Conservation (phyloP, 2,797 vertebrate species). For the Syncerus caffer region DNA sequence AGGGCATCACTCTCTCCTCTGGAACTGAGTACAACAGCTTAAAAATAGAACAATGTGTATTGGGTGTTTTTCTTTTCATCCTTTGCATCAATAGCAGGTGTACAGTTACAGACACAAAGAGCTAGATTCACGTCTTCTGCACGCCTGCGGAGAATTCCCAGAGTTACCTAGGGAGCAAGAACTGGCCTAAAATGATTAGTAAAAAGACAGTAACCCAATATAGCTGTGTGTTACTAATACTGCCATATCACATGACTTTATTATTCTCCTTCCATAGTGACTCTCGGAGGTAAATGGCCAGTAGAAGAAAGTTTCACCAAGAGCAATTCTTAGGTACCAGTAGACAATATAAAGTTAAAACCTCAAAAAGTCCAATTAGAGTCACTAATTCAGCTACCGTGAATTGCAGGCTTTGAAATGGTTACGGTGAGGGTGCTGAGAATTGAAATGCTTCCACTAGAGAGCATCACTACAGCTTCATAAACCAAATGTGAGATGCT, state of each 20-base stretch:
- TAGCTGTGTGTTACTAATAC: background rate
- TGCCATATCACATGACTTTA: background rate
- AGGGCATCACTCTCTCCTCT: constrained; percentile 21
- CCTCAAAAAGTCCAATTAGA: background rate
- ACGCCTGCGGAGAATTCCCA: constrained; percentile 53
- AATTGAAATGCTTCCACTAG: background rate
- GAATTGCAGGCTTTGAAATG: background rate
- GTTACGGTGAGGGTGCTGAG: background rate
- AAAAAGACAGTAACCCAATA: constrained; percentile 61
- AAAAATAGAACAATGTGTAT: constrained; percentile 68
- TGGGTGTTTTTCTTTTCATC: constrained; percentile 58
- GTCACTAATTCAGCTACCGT: background rate
- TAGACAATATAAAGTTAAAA: background rate
- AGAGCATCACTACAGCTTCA: background rate
- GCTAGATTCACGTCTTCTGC: constrained; percentile 46
- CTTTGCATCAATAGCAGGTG: constrained; percentile 63
- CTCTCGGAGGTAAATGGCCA: background rate
- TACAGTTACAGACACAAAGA: constrained; percentile 71
- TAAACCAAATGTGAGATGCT: background rate
- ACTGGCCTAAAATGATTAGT: constrained; percentile 24
- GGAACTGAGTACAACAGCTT: constrained; percentile 45
- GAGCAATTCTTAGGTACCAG: background rate
- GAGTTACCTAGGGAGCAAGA: constrained; percentile 46
- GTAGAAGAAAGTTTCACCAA: background rate
- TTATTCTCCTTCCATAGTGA: background rate